Percentiles rank a stretch among this genome's conserved stretches.
These are phyloP conservation scores for Prochilodus magdalenae DNA, from an alignment of 2,113 vertebrate species.

Conservation along the genomic window DNA sequence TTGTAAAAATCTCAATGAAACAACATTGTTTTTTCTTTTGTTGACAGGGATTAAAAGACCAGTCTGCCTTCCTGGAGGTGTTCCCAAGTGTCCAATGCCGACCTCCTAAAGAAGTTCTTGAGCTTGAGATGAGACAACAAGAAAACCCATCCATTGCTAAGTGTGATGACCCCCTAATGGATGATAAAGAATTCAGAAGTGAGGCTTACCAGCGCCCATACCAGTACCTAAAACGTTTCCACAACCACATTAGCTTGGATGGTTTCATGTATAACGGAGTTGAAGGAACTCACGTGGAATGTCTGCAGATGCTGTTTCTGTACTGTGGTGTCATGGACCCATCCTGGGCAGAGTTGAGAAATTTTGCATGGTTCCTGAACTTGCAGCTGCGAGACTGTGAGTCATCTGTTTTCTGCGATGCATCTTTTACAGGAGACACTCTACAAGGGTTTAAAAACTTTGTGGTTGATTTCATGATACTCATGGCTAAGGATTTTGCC, in stretches of 20 bases:
- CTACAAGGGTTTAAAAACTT: conserved; percentile 91
- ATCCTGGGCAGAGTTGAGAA: conserved; percentile 91
- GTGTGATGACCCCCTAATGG: conserved; percentile 82
- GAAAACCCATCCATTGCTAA: conserved; percentile 39
- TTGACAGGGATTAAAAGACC: conserved; percentile 59
- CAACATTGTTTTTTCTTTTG: conserved; percentile 24
- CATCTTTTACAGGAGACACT: conserved; percentile 78
- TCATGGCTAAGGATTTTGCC: conserved; percentile 96
- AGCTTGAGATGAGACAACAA: conserved; percentile 67
- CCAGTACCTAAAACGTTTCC: conserved; percentile 88
- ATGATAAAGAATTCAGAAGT: conserved; percentile 82
- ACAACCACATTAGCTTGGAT: conserved; percentile 76
- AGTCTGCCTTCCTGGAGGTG: conserved; percentile 79
- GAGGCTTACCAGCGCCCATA: conserved; percentile 91
- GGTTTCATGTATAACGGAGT: conserved; percentile 73
- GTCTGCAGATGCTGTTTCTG: conserved; percentile 87
- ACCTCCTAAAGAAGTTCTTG: conserved; percentile 88
- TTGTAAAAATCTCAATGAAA: background rate
- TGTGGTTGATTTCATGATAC: conserved; percentile 94
- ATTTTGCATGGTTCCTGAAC: conserved; percentile 91
- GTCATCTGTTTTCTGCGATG: conserved; percentile 87
- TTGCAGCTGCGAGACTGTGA: conserved; percentile 89
- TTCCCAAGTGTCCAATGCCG: conserved; percentile 89
- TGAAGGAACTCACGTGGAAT: conserved; percentile 84
- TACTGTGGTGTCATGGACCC: conserved; percentile 87